Conservation (phyloP, 2,113 vertebrate genomes). For the Austrofundulus limnaeus region DNA sequence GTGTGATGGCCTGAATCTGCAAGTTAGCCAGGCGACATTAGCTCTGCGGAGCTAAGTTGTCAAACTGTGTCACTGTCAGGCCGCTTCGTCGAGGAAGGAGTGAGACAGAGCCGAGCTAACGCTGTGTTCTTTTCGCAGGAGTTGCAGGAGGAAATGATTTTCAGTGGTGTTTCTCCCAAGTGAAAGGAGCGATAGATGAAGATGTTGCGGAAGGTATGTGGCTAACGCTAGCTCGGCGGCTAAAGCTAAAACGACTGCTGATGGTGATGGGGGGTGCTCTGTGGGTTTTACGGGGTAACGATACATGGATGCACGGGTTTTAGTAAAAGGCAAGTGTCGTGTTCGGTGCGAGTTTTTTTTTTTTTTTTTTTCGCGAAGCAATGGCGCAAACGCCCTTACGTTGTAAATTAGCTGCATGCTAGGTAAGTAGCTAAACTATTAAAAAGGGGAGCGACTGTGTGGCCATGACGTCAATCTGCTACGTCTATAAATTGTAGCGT, state of each 20-base stretch:
- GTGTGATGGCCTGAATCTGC: conserved; percentile 73
- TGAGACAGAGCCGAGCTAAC: conserved; percentile 27
- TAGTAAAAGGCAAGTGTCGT: not conserved
- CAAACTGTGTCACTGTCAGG: conserved; percentile 68
- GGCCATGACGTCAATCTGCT: conserved; percentile 73
- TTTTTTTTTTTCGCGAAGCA: not conserved
- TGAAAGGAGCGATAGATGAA: conserved; percentile 79
- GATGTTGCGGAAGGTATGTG: conserved; percentile 80
- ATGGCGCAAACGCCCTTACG: conserved; percentile 19
- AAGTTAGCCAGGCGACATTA: conserved; percentile 61
- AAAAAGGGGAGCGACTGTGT: conserved; percentile 72
- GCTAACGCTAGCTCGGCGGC: conserved; percentile 65
- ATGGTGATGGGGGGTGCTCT: conserved; percentile 42
- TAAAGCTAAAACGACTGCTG: conserved; percentile 51
- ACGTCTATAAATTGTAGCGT: conserved; percentile 74
- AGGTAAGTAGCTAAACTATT: conserved; percentile 65
- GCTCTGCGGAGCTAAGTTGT: conserved; percentile 64
- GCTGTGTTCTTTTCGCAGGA: conserved; percentile 53
- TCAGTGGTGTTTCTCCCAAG: conserved; percentile 80
- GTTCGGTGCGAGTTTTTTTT: not conserved
- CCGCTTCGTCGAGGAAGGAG: conserved; percentile 13
- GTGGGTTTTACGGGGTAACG: conserved; percentile 12
- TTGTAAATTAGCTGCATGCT: conserved; percentile 52
- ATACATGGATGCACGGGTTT: not conserved
- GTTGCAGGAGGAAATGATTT: conserved; percentile 79